Percentiles rank a stretch among this genome's conserved stretches.
Conservation (phyloP, 1,140 invertebrate species). For the Spodoptera frugiperda region DNA sequence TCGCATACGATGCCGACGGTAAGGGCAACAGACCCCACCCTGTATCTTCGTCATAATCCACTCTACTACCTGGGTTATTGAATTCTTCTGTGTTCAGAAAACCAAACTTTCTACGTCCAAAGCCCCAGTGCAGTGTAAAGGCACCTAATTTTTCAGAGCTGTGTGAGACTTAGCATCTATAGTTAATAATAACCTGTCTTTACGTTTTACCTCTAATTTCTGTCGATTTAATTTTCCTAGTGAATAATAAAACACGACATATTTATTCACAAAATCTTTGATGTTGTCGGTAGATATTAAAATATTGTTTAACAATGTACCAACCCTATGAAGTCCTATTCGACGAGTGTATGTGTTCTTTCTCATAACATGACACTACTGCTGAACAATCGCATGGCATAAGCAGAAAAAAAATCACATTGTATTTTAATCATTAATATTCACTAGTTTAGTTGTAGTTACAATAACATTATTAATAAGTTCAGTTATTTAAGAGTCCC, state of each 20-base stretch:
- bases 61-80: constrained; percentile 42
- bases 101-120: constrained; percentile 36
- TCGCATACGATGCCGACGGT: constrained; percentile 90
- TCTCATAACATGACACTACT: constrained; percentile 46
- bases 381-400: constrained; percentile 51
- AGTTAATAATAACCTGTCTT: constrained; percentile 51
- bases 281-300: constrained; percentile 42
- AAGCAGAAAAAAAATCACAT: not conserved
- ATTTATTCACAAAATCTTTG: constrained; percentile 66
- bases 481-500: constrained; percentile 22
- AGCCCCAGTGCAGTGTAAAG: constrained; percentile 41
- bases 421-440: not conserved
- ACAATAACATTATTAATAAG: constrained; percentile 1
- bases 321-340: constrained; percentile 24
- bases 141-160: constrained; percentile 40
- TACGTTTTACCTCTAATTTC: constrained; percentile 34
- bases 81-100: constrained; percentile 22
- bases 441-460: not conserved
- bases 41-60: constrained; percentile 76
- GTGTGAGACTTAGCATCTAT: constrained; percentile 53
- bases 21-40: constrained; percentile 81
- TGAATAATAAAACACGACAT: constrained; percentile 68
- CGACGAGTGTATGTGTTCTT: constrained; percentile 77
- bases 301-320: constrained; percentile 22
- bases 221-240: constrained; percentile 51